Evolutionary conservation across 1,140 invertebrate genomes (phyloP).

Genomic region (Phymorhynchus buccinoides): DNA sequence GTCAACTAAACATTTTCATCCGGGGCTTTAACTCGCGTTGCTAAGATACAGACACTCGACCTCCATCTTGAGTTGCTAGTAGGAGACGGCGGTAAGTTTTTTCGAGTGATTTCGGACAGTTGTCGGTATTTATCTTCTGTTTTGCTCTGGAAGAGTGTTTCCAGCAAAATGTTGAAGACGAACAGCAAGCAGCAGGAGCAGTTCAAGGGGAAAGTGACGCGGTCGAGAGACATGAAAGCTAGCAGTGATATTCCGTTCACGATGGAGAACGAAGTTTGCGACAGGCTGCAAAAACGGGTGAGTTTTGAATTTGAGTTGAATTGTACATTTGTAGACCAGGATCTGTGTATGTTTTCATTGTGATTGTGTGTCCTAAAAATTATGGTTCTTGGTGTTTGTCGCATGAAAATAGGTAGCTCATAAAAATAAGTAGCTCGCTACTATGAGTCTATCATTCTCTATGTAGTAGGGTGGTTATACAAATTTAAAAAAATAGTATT

Average conservation of each 20-base stretch:
- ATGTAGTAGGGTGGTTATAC: too few species aligned
- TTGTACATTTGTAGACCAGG: too few species aligned
- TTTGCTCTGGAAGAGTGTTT: not conserved
- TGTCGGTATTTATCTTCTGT: not conserved
- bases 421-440: too few species aligned
- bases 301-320: too few species aligned
- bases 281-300: conserved; percentile 24
- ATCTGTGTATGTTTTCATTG: too few species aligned
- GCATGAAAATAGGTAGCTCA: too few species aligned
- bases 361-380: too few species aligned
- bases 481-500: too few species aligned
- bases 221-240: not conserved
- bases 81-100: conserved; percentile 8
- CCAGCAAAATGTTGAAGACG: conserved; percentile 31
- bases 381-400: too few species aligned
- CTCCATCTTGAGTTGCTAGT: conserved; percentile 31
- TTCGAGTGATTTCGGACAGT: conserved; percentile 12
- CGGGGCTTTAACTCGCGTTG: conserved; percentile 23
- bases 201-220: conserved; percentile 33
- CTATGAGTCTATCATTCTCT: too few species aligned
- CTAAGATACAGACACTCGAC: conserved; percentile 31
- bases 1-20: conserved; percentile 29
- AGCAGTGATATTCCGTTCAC: conserved; percentile 16
- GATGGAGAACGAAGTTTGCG: conserved; percentile 11
- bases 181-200: conserved; percentile 35